Conservation (phyloP, 2,888 invertebrate species). For the Tipula helvola region DNA sequence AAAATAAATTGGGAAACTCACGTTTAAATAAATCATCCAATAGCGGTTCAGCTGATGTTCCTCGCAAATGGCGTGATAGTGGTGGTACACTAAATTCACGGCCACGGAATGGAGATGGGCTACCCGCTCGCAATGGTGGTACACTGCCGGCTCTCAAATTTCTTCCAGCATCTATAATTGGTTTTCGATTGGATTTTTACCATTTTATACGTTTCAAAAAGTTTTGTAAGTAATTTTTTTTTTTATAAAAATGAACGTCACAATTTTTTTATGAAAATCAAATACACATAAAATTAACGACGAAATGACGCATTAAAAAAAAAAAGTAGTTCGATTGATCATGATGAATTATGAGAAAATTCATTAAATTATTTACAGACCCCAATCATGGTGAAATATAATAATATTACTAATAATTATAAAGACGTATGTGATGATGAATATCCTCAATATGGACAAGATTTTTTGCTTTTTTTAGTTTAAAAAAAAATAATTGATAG, state of each 20-base stretch:
- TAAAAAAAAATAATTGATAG: background rate
- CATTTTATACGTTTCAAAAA: background rate
- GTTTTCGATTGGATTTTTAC: background rate
- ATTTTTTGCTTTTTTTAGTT: background rate
- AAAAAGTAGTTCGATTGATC: background rate
- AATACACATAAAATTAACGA: background rate
- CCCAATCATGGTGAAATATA: background rate
- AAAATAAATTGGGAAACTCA: conserved; percentile 17
- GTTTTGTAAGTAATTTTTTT: background rate
- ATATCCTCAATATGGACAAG: background rate
- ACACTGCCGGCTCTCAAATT: conserved; percentile 23
- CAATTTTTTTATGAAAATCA: background rate
- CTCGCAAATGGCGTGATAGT: conserved; percentile 24
- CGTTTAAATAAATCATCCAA: conserved; percentile 35
- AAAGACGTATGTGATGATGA: background rate
- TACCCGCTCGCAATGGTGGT: conserved; percentile 22
- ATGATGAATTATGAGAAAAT: background rate
- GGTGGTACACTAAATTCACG: conserved; percentile 16
- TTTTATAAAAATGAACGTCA: background rate
- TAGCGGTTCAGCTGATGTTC: conserved; percentile 29
- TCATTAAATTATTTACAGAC: background rate
- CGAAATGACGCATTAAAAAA: background rate
- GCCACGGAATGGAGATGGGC: conserved; percentile 14
- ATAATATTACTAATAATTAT: too few relatives aligned
- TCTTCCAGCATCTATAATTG: background rate